Conservation (phyloP, 2,113 vertebrate genomes). For the Lepisosteus osseus region DNA sequence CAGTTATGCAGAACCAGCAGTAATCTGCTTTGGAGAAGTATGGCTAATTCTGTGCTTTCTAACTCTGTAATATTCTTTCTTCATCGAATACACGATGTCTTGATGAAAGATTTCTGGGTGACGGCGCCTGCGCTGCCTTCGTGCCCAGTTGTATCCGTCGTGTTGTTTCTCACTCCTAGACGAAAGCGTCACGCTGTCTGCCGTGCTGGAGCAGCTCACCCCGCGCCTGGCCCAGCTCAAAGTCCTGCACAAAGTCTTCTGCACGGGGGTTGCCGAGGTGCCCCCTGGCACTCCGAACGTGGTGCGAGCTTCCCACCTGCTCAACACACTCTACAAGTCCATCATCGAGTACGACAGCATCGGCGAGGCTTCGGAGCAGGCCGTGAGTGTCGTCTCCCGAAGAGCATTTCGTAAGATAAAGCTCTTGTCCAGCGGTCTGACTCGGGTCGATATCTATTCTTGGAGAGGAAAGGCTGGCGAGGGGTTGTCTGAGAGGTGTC, state of each 20-base stretch:
- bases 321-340: conserved; percentile 95
- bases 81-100: no score
- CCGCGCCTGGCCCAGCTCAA: conserved; percentile 88
- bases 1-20: no score
- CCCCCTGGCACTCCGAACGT: conserved; percentile 90
- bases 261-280: conserved; percentile 93
- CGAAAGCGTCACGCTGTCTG: conserved; percentile 83
- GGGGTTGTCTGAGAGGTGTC: background rate
- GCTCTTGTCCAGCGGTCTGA: no score
- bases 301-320: conserved; percentile 90
- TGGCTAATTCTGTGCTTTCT: no score
- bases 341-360: conserved; percentile 92
- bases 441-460: no score
- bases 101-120: no score
- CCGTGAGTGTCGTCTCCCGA: conserved; percentile 57
- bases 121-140: background rate
- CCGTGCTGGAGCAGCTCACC: conserved; percentile 79
- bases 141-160: background rate
- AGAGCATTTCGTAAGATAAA: no score
- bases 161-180: conserved; percentile 57
- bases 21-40: no score
- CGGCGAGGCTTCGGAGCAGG: conserved; percentile 91
- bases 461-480: no score
- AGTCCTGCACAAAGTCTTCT: conserved; percentile 89
- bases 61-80: no score